These are phyloP conservation scores for Tupiocoris notatus DNA, from an alignment of 2,888 invertebrate genomes.

Conservation along the genomic window DNA sequence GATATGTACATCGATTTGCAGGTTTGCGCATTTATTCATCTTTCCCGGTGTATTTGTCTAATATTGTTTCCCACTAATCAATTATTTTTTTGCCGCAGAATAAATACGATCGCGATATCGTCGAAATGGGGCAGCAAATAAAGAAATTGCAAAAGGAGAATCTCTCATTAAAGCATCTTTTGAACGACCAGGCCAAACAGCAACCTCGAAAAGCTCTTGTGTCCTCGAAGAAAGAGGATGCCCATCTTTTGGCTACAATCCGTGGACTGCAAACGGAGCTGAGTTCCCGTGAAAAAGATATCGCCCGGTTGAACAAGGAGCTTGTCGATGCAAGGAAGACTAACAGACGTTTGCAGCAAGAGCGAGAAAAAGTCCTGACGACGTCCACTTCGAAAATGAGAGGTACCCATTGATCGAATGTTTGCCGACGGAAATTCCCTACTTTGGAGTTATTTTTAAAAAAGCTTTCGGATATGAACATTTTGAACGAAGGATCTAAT, in stretches of 20 bases:
- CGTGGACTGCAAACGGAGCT: constrained; percentile 74
- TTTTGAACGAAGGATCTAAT: no score
- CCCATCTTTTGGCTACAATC: constrained; percentile 75
- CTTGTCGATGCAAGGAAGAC: constrained; percentile 74
- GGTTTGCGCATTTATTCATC: neutral
- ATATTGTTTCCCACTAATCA: neutral
- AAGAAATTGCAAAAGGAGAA: constrained; percentile 51
- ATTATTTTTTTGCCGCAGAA: constrained; percentile 43
- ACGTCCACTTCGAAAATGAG: constrained; percentile 36
- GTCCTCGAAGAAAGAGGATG: constrained; percentile 61
- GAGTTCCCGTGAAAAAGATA: constrained; percentile 69
- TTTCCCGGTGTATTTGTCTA: neutral
- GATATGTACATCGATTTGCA: constrained; percentile 3
- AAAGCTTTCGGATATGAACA: no score
- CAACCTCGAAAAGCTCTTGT: constrained; percentile 53
- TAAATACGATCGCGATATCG: constrained; percentile 50
- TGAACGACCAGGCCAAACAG: constrained; percentile 49
- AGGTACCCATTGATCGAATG: no score
- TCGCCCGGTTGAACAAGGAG: constrained; percentile 70
- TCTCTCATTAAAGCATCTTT: constrained; percentile 50
- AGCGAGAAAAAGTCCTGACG: constrained; percentile 59
- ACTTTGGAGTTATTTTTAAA: no score
- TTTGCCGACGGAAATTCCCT: no score
- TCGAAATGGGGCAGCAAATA: constrained; percentile 49
- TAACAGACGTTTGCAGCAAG: constrained; percentile 71